Evolutionary conservation across 2,888 invertebrate genomes (phyloP), one percentile per base, ranked within the genome.

Genomic region (Tillus elongatus): DNA sequence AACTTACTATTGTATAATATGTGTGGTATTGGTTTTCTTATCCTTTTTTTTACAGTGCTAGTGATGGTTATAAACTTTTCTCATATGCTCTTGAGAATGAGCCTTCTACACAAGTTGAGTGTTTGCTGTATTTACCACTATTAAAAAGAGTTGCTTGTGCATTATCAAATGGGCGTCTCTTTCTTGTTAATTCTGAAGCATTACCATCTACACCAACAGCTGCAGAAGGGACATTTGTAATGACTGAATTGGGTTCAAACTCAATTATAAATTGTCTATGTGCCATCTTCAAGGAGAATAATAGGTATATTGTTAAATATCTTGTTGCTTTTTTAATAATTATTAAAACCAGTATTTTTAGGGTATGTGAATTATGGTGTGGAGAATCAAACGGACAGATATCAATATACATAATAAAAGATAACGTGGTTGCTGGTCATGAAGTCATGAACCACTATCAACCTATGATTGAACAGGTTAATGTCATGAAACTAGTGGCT

Each of bases 361-460:
- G 79, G 3, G 51, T 53, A 2, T 73, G 80, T 51, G 87, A 89
- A 58, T 63, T 92, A 10, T 95, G 93, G 93, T 86, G 89, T 50
- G 93, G 93, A 1, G 90, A 90, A 51, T 73, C 76, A 15, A 76
- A 77, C 41, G 90, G 87, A 1, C 78, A 77, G 35, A 79, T 93
- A 45, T 79, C 81, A 33, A 77, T 88, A 13, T 91, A 89, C 61
- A 70, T 77, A 0, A 69, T 92, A 35, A 75, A 75, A 49, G 77
- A 75, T 40, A 72, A 76, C 24, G 74, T 82, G 3, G 85, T 88
- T 27, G 72, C 80, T 15, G 77, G 76, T 4, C 89, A 90, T 49
- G 82, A 84, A 50, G 66, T 72, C 0, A 66, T 83, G 37, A 69
- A 72, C 40, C 82, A 82, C 59, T 72, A 70, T 48, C 68, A 73